These are phyloP conservation scores for Engraulis encrasicolus DNA, from an alignment of 2,113 vertebrate species.

Conservation along the genomic window DNA sequence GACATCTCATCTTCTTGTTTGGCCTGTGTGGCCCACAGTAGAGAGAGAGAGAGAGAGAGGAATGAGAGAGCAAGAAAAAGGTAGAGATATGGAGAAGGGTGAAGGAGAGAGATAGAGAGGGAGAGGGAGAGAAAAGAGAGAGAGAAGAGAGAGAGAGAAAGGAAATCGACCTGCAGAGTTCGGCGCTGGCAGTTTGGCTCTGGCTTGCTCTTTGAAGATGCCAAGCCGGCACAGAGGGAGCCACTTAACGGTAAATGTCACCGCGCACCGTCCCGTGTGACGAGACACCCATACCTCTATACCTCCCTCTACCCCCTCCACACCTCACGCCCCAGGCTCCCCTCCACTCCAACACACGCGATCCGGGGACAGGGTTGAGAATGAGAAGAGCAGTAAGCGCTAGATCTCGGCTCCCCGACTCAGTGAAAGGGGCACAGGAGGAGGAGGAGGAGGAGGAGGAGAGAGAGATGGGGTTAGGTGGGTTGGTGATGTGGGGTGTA, in stretches of 20 bases:
- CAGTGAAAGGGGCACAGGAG: not conserved
- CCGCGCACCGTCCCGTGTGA: slow-evolving; percentile 48
- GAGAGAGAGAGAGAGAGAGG: not conserved
- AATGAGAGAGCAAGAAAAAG: too few species aligned
- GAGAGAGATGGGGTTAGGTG: not conserved
- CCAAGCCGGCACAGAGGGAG: slow-evolving; percentile 55
- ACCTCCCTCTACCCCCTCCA: too few species aligned
- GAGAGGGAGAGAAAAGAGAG: not conserved
- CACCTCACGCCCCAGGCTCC: slow-evolving; percentile 15
- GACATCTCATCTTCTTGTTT: not conserved
- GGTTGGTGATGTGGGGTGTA: too few species aligned
- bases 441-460: not conserved
- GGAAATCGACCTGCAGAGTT: slow-evolving; percentile 27
- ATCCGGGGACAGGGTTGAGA: not conserved
- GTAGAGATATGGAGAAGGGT: too few species aligned
- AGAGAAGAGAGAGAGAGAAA: not conserved
- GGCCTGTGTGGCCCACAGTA: not conserved
- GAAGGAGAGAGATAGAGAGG: not conserved
- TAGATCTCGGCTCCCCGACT: not conserved
- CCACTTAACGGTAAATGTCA: slow-evolving; percentile 69
- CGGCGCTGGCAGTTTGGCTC: slow-evolving; percentile 24
- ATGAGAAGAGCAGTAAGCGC: not conserved
- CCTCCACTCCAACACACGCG: slow-evolving; percentile 39
- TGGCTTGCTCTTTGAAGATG: slow-evolving; percentile 56
- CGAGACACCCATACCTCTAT: too few species aligned